phyloP scores from a whole-genome alignment of 2,888 invertebrate genomes.

The Conus canariensis region DNA sequence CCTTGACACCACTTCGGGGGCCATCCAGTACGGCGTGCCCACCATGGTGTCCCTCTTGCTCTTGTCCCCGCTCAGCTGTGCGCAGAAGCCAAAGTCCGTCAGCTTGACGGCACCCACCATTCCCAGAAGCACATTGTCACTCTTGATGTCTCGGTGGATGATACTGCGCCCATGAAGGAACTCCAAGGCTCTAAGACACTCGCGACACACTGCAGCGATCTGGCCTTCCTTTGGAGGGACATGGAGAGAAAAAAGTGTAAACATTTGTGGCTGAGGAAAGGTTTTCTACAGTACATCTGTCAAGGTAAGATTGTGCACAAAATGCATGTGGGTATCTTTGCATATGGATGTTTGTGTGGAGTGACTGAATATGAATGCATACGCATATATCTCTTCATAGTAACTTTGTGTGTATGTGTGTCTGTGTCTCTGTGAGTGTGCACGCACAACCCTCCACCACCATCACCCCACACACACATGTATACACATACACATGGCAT shows the following conservation, averaged over 20 bases:
- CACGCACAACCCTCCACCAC: no score
- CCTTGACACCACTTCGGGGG: conserved; percentile 86
- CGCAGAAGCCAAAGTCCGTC: conserved; percentile 97
- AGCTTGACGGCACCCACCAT: conserved; percentile 88
- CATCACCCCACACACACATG: no score
- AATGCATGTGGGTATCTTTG: no score
- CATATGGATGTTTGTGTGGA: no score
- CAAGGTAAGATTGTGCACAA: no score
- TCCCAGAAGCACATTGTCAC: conserved; percentile 96
- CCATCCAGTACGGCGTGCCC: conserved; percentile 99
- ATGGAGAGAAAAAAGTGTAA: neutral
- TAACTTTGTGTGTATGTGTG: no score
- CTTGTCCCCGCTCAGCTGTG: conserved; percentile 95
- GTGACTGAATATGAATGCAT: no score
- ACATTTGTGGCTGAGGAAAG: neutral
- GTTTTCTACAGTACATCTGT: neutral
- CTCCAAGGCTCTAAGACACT: conserved; percentile 91
- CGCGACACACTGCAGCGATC: conserved; percentile 95
- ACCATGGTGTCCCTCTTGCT: conserved; percentile 94
- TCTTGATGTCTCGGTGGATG: conserved; percentile 90
- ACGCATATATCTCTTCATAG: no score
- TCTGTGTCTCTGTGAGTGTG: no score
- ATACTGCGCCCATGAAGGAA: conserved; percentile 92
- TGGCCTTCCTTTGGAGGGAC: conserved; percentile 86
- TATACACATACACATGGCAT: no score